A percentile compares a stretch with the other conserved stretches of the same genome.
These are phyloP conservation scores for Acromyrmex echinatior DNA, from an alignment of 1,140 invertebrate genomes.

Conservation along the genomic window DNA sequence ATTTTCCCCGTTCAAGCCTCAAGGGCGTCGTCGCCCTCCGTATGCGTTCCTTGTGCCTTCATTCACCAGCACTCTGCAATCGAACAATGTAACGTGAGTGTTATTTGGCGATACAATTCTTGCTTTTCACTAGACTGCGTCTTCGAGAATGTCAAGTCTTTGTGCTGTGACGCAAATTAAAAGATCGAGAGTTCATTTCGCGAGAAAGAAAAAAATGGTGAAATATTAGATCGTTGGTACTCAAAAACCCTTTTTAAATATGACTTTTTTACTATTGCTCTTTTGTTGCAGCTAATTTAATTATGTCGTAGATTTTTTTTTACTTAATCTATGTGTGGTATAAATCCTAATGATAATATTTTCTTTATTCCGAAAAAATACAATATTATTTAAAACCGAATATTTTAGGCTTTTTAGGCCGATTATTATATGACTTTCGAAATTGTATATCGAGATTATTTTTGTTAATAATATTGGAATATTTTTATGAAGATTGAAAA, in stretches of 20 bases:
- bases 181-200: slow-evolving; percentile 28
- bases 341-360: background rate
- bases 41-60: slow-evolving; percentile 54
- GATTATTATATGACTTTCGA: background rate
- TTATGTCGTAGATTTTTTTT: background rate
- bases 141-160: background rate
- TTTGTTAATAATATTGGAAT: background rate
- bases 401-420: background rate
- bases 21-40: slow-evolving; percentile 31
- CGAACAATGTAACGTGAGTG: background rate
- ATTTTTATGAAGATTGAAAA: background rate
- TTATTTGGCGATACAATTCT: slow-evolving; percentile 13
- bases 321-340: background rate
- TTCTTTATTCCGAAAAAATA: background rate
- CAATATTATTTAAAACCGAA: background rate
- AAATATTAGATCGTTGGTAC: background rate
- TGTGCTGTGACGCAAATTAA: slow-evolving; percentile 4
- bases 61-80: slow-evolving; percentile 69
- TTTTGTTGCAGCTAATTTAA: slow-evolving; percentile 8
- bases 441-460: background rate
- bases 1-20: slow-evolving; percentile 68
- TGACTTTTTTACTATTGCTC: slow-evolving; percentile 44
- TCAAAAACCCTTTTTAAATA: background rate
- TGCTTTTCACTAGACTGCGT: background rate
- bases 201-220: background rate